Evolutionary conservation across 2,113 vertebrate genomes (phyloP), one percentile per base, ranked within the genome.

Genomic region (Dicrurus megarhynchus): DNA sequence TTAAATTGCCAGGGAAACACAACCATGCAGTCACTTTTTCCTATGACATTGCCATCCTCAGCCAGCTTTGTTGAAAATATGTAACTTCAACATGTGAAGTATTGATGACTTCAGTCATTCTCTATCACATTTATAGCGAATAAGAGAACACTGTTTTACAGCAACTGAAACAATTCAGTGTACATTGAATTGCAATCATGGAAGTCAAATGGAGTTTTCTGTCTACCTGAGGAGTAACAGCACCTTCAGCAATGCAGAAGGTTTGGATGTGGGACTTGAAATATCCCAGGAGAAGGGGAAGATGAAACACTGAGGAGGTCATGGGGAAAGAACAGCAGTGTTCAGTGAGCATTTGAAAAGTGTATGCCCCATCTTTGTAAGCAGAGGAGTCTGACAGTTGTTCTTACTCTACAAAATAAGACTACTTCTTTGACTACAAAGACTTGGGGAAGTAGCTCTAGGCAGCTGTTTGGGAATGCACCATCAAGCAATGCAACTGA

Each of bases 1-100:
- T 94, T 86, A 73, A 95, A 88, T 90, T 97, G 75, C 92, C 55
- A 85, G 70, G 57, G 75, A 83, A 94, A 90, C 57, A 84, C 73
- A 95, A 53, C 57, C 5, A 0, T 80, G 57, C 67, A 85, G 53
- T 82, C 74, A 79, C 1, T 85, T 96, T 71, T 90, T 64, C 28
- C 61, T 24, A 13, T 80, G 94, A 76, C 75, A 69, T 44, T 93
- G 75, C 19, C 67, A 49, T 91, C 46, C 39, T 88, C 49, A 80
- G 70, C 67, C 92, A 90, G 82, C 85, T 96, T 95, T 95, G 41
- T 86, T 94, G 85, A 77, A 85, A 83, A 28, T 49, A 56, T 33
- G 16, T 60, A 50, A 22, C 50, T 93, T 90, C 49, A 91, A 73
- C 59, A 83, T 49, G 44, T 42, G 39, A 83, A 83, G 74, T 69